Evolutionary conservation across 92 coral and sea anemone species (phyloP).

Genomic region (Paragorgia papillata): DNA sequence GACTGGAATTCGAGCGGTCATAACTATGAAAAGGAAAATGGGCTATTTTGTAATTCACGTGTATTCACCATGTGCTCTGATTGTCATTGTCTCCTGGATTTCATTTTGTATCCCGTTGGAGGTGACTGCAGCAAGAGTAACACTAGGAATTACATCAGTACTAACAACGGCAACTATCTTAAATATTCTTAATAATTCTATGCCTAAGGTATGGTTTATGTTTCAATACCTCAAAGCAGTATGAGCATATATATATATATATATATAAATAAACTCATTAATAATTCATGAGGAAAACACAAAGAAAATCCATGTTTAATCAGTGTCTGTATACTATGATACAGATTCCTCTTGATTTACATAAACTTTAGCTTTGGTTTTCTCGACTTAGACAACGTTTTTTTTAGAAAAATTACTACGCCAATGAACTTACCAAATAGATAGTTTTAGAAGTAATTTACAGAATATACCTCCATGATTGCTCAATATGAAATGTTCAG

Average conservation of each 20-base stretch:
- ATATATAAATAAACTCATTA: too few relatives aligned
- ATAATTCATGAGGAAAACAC: too few relatives aligned
- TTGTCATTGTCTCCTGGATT: slow-evolving; percentile 94
- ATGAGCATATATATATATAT: not conserved
- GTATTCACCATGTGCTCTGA: slow-evolving; percentile 94
- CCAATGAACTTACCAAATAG: too few relatives aligned
- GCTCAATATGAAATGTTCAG: too few relatives aligned
- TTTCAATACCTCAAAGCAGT: slow-evolving; percentile 1
- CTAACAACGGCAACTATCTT: slow-evolving; percentile 87
- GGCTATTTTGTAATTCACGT: slow-evolving; percentile 94
- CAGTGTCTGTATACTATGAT: too few relatives aligned
- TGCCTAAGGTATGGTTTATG: slow-evolving; percentile 86
- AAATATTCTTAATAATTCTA: slow-evolving; percentile 87
- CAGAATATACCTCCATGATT: too few relatives aligned
- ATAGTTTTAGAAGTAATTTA: too few relatives aligned
- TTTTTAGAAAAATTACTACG: too few relatives aligned
- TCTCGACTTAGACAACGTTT: too few relatives aligned
- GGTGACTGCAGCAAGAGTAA: slow-evolving; percentile 94
- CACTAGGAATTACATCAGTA: slow-evolving; percentile 92
- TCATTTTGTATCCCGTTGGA: slow-evolving; percentile 97
- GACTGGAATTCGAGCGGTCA: slow-evolving; percentile 77
- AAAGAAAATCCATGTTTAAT: too few relatives aligned
- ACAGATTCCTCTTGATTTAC: too few relatives aligned
- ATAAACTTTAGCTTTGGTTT: too few relatives aligned
- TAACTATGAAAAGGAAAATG: slow-evolving; percentile 69